A percentile compares a stretch with the other conserved stretches of the same genome.
phyloP scores from a whole-genome alignment of 2,888 invertebrate species.

The Cactoblastis cactorum region DNA sequence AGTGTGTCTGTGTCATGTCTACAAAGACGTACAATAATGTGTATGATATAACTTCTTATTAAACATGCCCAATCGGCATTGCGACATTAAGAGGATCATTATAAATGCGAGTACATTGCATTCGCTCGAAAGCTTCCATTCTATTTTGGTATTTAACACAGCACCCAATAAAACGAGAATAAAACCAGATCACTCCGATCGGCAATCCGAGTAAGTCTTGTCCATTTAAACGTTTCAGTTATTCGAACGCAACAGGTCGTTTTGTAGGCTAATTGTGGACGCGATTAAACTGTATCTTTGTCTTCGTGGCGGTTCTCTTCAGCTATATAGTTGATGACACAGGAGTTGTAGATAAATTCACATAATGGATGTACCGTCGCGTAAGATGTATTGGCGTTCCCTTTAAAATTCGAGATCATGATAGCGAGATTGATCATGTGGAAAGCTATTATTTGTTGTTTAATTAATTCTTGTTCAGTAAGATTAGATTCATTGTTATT shows the following conservation, averaged over 20 bases:
- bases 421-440: too few relatives aligned
- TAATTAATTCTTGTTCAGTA: too few relatives aligned
- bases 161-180: constrained; percentile 10
- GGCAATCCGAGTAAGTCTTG: constrained; percentile 19
- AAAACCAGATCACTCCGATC: constrained; percentile 22
- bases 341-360: too few relatives aligned
- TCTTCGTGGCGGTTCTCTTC: constrained; percentile 43
- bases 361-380: too few relatives aligned
- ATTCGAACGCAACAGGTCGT: constrained; percentile 59
- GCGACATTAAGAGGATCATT: constrained; percentile 7
- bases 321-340: constrained; percentile 37
- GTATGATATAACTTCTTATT: not conserved
- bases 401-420: too few relatives aligned
- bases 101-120: constrained; percentile 4
- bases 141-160: constrained; percentile 11
- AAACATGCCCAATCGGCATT: constrained; percentile 9
- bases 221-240: constrained; percentile 40
- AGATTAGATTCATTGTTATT: too few relatives aligned
- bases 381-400: too few relatives aligned
- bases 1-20: too few relatives aligned
- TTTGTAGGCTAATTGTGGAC: constrained; percentile 64
- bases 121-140: constrained; percentile 1
- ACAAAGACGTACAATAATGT: too few relatives aligned
- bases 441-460: too few relatives aligned
- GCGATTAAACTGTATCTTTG: constrained; percentile 63